phyloP scores from a whole-genome alignment of 2,888 invertebrate species.

The Tenodera sinensis region DNA sequence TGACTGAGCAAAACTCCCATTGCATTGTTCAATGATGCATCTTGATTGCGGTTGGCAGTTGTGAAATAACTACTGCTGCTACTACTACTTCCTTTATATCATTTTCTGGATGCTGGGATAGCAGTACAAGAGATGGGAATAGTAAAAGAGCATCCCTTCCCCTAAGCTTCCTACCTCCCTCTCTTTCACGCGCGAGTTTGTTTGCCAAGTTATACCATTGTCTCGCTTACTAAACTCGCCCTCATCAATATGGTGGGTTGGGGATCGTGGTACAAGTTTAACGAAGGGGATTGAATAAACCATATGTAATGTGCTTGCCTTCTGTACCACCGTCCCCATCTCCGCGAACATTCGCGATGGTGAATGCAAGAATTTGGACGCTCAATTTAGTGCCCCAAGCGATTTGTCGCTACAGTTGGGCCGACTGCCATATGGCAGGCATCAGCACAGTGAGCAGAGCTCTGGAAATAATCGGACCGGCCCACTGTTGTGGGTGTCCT shows the following conservation, averaged over 20 bases:
- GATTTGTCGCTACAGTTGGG: slow-evolving; percentile 8
- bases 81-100: not conserved
- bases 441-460: not conserved
- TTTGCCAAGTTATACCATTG: slow-evolving; percentile 11
- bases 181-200: not conserved
- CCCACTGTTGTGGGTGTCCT: not conserved
- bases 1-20: not conserved
- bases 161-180: not conserved
- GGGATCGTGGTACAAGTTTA: not conserved
- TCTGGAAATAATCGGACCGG: not conserved
- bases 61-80: not conserved
- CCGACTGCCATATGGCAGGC: not conserved
- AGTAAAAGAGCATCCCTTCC: not conserved
- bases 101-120: not conserved
- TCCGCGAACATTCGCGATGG: not conserved
- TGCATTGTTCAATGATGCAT: not conserved
- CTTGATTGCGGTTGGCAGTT: not conserved
- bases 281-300: not conserved
- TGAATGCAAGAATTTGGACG: slow-evolving; percentile 4
- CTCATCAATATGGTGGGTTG: not conserved
- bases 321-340: not conserved
- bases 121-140: not conserved
- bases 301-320: not conserved
- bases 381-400: slow-evolving; percentile 7
- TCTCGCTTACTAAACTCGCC: not conserved